Base-by-base conservation (phyloP, 1,140 invertebrate species). In the Temnothorax nylanderi region DNA sequence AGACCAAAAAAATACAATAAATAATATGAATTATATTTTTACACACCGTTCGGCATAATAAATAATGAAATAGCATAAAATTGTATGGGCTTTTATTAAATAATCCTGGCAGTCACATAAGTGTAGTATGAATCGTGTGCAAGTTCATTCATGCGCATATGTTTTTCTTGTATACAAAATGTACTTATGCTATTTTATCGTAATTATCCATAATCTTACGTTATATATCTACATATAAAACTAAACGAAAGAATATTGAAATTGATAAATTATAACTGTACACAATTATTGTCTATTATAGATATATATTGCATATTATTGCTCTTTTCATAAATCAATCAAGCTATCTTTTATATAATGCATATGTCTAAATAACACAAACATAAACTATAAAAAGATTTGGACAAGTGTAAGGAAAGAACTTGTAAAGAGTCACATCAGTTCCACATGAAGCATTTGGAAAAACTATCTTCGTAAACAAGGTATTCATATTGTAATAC, bases 91-190 rank as follows among this genome's bases (percentile, higher is more conserved):
- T 47, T 77, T 77, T 64, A 77, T 64, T 77, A 34, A 56, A 89
- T 71, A 62, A 86, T n/a, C 44, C 11, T 89, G 87, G 75, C 81
- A 89, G 74, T 89, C 26, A 32, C 2, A 72, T 18, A 32, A 26
- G 26, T 26, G 26, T 26, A 26, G n/a, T 41, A 44, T 67, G 13
- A 32, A 16, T 58, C 8, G 56, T 6, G 16, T 51, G 34, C 44
- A 58, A 16, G 54, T 32, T 41, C 62, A 54, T 18, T 85, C 16
- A 32, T 32, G 41, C 8, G 5, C 2, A 32, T 62, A 58, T 51
- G 37, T n/a, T 1, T 47, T 26, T 44, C 56, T 11, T 21, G 41
- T 77, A 32, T 32, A 67, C 6, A 72, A 51, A 51, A 16, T 58
- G 44, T 60, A n/a, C 16, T 56, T 72, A 60, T 32, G 26, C 34